Base-by-base conservation (phyloP, 2,888 invertebrate genomes). In the Thyatira batis region DNA sequence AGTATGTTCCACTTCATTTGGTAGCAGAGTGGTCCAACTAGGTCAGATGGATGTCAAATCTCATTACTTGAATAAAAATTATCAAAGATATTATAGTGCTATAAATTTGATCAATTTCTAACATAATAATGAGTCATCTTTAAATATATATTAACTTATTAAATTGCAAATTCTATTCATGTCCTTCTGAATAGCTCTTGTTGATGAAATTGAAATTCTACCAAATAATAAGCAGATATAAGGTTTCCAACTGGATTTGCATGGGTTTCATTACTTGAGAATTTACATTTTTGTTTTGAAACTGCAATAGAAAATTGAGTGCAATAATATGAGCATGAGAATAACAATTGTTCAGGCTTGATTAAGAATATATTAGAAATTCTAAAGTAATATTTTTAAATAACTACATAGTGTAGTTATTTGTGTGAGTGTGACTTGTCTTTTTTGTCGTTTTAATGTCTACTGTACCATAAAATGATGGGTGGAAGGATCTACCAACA, bases 401-500 rank as follows among this genome's bases (percentile, higher is more conserved):
- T 61, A 60, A 64, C 53, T 63, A 63, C 58, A 46, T 84, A 82
- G 80, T 71, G 78, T 89, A 85, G 87, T 84, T 80, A 84, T 83
- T 80, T 89, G 77, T 84, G 80, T 91, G 82, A 82, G 84, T 92
- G 89, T 92, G 91, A 92, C 89, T 86, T 89, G 88, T 87, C 84
- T 92, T 88, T 85, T 91, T 91, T 89, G 82, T 87, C 83, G 79
- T 87, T 83, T 90, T 89, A 90, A 89, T 89, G 88, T 91, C 89
- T 86, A 85, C 89, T 92, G 78, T 87, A 87, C 88, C 89, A 80
- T 89, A 84, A 83, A 80, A 85, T 89, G 87, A 88, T 88, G 89
- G 87, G 84, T 89, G 92, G 91, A 93, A 94, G 93, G 93, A 94
- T 89, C 93, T 94, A 92, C 93, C 93, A 88, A 92, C 93, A 89